A percentile compares a stretch with the other conserved stretches of the same genome.
Evolutionary conservation across 2,888 invertebrate genomes (phyloP).

Genomic region (Lamproptera curius): DNA sequence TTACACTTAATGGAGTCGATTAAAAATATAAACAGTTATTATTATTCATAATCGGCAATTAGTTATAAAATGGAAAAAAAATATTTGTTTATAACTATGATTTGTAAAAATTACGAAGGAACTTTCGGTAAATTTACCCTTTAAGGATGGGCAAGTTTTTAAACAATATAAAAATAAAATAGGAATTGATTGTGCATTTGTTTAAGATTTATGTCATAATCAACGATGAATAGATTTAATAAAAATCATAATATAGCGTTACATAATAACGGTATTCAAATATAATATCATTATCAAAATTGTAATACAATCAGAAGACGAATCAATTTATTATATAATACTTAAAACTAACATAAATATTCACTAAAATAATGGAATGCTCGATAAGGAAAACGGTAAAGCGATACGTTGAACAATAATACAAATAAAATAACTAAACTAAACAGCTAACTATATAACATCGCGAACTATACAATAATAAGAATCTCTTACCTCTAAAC

Average conservation of each 20-base stretch:
- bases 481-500: constrained; percentile 45
- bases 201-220: background rate
- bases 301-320: background rate
- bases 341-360: constrained; percentile 8
- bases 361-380: constrained; percentile 52
- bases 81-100: no score
- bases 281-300: constrained; percentile 6
- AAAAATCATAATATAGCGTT: no score
- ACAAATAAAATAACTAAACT: constrained; percentile 36
- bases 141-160: background rate
- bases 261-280: no score
- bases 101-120: constrained; percentile 8
- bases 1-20: no score
- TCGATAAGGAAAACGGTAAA: constrained; percentile 41
- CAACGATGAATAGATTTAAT: no score
- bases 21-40: no score
- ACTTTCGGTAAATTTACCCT: constrained; percentile 7
- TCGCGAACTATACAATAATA: constrained; percentile 50
- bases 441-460: constrained; percentile 37
- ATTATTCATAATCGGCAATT: no score
- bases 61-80: no score
- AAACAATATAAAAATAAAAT: background rate
- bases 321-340: background rate
- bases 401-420: constrained; percentile 35
- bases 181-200: constrained; percentile 16